A percentile compares a stretch with the other conserved stretches of the same genome.
These are phyloP conservation scores for Cartodere bifasciata DNA, from an alignment of 2,888 invertebrate genomes.

Conservation along the genomic window DNA sequence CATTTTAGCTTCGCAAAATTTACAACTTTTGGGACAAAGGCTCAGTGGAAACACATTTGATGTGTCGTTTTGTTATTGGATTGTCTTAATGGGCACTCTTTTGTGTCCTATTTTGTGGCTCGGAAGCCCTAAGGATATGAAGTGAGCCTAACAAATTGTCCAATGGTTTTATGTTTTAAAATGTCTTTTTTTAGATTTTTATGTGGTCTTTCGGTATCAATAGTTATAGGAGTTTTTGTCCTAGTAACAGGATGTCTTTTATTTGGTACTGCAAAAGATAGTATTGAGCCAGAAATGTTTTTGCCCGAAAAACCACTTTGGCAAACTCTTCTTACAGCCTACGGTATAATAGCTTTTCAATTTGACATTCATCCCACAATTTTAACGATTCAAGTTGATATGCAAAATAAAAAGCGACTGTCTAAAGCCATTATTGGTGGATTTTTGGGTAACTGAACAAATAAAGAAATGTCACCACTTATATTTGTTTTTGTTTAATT, in stretches of 20 bases:
- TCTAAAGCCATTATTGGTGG: conserved; percentile 57
- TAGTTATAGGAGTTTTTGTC: conserved; percentile 50
- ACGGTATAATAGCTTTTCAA: conserved; percentile 57
- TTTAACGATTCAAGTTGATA: conserved; percentile 84
- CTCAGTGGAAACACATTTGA: conserved; percentile 50
- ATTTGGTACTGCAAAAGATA: conserved; percentile 26
- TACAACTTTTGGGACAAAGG: conserved; percentile 64
- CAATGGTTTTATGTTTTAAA: no score
- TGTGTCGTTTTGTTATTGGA: conserved; percentile 73
- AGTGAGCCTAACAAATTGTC: conserved; percentile 41
- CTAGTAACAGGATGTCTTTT: conserved; percentile 55
- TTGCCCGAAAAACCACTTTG: conserved; percentile 24
- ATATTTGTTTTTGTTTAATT: conserved; percentile 12
- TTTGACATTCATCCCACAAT: conserved; percentile 76
- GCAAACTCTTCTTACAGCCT: conserved; percentile 45
- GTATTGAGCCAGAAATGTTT: conserved; percentile 24
- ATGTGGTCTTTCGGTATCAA: conserved; percentile 50
- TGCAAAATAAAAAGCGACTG: conserved; percentile 65
- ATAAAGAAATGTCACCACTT: background rate
- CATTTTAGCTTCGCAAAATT: conserved; percentile 58
- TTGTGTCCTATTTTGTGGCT: conserved; percentile 78
- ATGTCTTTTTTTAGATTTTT: conserved; percentile 39
- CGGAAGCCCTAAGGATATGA: conserved; percentile 86
- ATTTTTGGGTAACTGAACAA: conserved; percentile 45
- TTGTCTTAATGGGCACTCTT: conserved; percentile 57